Base-by-base conservation (phyloP, 2,888 invertebrate species). In the Lobophora halterata region DNA sequence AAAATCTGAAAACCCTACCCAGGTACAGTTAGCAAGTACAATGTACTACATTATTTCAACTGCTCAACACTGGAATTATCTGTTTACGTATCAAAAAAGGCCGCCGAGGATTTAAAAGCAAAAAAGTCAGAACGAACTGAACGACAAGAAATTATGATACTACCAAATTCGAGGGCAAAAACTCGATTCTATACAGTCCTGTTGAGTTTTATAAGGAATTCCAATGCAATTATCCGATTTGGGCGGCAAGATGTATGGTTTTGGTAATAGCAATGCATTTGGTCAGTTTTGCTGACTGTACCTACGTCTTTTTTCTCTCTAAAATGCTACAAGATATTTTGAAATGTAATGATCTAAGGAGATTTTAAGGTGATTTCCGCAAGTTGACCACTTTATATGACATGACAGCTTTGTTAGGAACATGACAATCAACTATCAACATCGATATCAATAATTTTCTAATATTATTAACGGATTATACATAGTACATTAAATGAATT, bases 141-240 rank as follows among this genome's bases (percentile, higher is more conserved):
- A 52, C 66, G 67, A 74, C 78, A 85, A 82, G 81, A 83, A 85
- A 73, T 82, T 80, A 83, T 82, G 82, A 82, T 82, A 78, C 79
- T 71, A 76, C 83, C 80, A 78, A 82, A 82, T 82, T 79, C 73
- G 79, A 69, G 62, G 44, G 54, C 64, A 83, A 82, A 82, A 81
- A 78, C 66, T 66, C 65, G 66, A 65, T 62, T 57, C 59, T 60
- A 58, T 65, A 61, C 61, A 65, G 52, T 52, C 55, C 47, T 59
- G 63, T 60, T 48, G 60, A 41, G 58, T 62, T 55, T 59, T 65
- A 61, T 67, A 56, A 56, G 38, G 62, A 51, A 66, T 64, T 60
- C 59, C 55, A 42, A 56, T 49, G 65, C 68, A 69, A 69, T 69
- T 69, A 69, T 66, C 65, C 63, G 65, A 57, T 63, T 58, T 62